Conservation (phyloP, 2,797 vertebrate genomes). For the Monodelphis domestica region DNA sequence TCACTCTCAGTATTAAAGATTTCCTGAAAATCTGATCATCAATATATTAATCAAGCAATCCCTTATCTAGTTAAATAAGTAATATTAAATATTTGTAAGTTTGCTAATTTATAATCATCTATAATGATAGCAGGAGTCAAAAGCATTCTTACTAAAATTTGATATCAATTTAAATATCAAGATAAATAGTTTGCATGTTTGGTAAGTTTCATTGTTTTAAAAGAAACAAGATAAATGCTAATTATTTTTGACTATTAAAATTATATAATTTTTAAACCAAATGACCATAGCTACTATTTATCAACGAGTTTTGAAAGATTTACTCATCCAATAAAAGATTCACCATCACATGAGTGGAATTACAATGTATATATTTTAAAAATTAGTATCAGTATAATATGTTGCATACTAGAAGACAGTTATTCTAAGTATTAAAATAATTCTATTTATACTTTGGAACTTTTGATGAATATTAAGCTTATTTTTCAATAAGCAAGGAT, state of each 20-base stretch:
- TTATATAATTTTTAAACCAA: not conserved
- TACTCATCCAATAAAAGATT: not conserved
- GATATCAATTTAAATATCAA: not conserved
- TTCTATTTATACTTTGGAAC: not conserved
- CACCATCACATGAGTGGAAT: not conserved
- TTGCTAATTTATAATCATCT: not conserved
- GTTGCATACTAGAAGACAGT: not conserved
- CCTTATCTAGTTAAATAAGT: conserved; percentile 4
- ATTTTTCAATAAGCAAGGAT: conserved; percentile 19
- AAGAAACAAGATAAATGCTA: not conserved
- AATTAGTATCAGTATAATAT: conserved; percentile 3
- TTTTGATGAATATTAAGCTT: not conserved
- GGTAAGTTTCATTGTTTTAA: conserved; percentile 14
- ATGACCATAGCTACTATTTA: not conserved
- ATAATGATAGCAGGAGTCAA: not conserved
- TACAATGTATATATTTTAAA: not conserved
- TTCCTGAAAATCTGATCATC: not conserved
- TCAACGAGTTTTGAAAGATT: not conserved
- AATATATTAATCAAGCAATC: not conserved
- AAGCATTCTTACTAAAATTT: not conserved
- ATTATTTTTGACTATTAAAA: conserved; percentile 19
- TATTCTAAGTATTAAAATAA: not conserved
- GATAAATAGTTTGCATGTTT: not conserved
- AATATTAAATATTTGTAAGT: conserved; percentile 22
- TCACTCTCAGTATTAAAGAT: not conserved